Evolutionary conservation across 2,113 vertebrate species (phyloP), one percentile per base, ranked within the genome.

Genomic region (Aleadryas rufinucha): DNA sequence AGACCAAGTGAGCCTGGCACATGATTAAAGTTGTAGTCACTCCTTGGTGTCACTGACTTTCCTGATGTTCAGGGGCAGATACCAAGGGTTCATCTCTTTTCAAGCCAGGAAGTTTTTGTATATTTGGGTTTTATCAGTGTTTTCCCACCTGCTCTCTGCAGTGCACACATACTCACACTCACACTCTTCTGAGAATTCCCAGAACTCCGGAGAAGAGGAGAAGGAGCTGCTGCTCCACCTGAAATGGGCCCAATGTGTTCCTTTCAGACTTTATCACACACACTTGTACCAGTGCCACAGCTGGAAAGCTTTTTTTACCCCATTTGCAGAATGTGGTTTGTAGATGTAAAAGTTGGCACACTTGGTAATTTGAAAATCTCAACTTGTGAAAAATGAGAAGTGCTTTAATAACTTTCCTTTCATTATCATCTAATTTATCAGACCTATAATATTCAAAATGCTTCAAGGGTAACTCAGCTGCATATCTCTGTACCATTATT

Each of bases 361-460:
- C 41, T 64, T 24, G 37, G 26, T 96, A 65, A 89, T 81, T 91
- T 3, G 2, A 66, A 96, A 94, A 94, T 70, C 13, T 4, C 50
- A 84, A 49, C 64, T 81, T 81, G 47, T 66, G 69, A 90, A 61
- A 83, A 90, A 56, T 44, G 17, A 18, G 57, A 79, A 88, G 26
- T 84, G 54, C n/a, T 88, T 88, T 87, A 80, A 35, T 90, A 88
- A 41, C 39, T 53, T 80, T 54, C 39, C 52, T 91, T 90, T 83
- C 49, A 65, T 66, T 88, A 86, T 50, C 28, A 35, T 83, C 60
- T 90, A 39, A 84, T 94, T 91, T 87, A 78, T 92, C 71, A 90
- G 59, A 80, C 27, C 20, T 80, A 4, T 57, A 94, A 53, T 85
- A 75, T 28, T 56, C 4, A n/a, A 15, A 82, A 76, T 53, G 63